Evolutionary conservation across 2,113 vertebrate genomes (phyloP), one percentile per base, ranked within the genome.

Genomic region (Jacana jacana): DNA sequence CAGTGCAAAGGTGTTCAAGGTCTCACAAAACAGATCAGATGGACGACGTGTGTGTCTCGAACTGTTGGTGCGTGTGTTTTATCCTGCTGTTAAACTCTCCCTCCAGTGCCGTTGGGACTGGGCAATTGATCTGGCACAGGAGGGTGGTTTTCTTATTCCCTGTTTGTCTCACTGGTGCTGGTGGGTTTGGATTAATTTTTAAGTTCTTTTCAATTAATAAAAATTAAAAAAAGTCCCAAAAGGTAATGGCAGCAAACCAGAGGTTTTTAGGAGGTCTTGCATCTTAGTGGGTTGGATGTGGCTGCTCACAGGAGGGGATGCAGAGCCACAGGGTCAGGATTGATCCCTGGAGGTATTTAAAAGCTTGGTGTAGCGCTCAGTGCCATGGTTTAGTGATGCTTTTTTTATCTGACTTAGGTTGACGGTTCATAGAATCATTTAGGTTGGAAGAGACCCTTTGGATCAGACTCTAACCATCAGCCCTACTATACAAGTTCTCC

Each of bases 41-140:
- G 1, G 2, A 3, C 1, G 2, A 25, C 58, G 13, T 11, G 35
- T 13, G 1, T 8, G 3, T 25, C 30, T 54, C 51, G 30, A 64
- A 35, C 44, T 28, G 40, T 17, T n/a, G 14, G 44, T 57, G 15
- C 20, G 46, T 13, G 11, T 5, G 0, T 44, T 35, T 6, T 5
- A 9, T 35, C 44, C 24, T 0, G 1, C 22, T 25, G 28, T 57
- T 64, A 30, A n/a, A 2, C 35, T 49, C 60, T 18, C 30, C 11
- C 14, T 14, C 17, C 9, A 1, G 30, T 1, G 0, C 12, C 35
- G 4, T 4, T 39, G 10, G 19, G 6, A 28, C 46, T 14, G 31
- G 35, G 17, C 24, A 10, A 14, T 24, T 11, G 30, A 15, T 48
- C 65, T 71, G 44, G 37, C 42, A 5, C 12, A 28, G 65, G 61